A percentile compares a stretch with the other conserved stretches of the same genome.
phyloP scores from a whole-genome alignment of 2,888 invertebrate species.

The Ethmia dodecea region DNA sequence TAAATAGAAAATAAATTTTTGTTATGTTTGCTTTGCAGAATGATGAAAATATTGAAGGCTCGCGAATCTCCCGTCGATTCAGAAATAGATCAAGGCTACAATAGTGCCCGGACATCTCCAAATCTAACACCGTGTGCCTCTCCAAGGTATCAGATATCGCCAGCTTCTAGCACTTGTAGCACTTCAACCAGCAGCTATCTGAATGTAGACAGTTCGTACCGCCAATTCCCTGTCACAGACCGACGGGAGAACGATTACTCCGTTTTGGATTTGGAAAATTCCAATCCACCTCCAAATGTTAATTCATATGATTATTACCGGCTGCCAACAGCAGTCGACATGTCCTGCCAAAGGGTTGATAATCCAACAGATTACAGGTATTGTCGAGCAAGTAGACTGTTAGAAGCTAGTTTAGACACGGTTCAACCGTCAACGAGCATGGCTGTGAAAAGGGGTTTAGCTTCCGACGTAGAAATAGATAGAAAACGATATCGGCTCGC shows the following conservation, averaged over 20 bases:
- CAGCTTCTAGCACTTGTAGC: not conserved
- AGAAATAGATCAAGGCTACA: slow-evolving; percentile 53
- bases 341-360: slow-evolving; percentile 42
- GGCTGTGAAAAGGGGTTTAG: slow-evolving; percentile 58
- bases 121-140: slow-evolving; percentile 53
- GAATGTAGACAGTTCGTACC: slow-evolving; percentile 4
- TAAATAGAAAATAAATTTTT: no score
- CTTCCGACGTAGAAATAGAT: slow-evolving; percentile 47
- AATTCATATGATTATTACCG: slow-evolving; percentile 30
- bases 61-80: slow-evolving; percentile 35
- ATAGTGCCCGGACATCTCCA: slow-evolving; percentile 58
- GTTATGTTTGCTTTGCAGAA: slow-evolving; percentile 34
- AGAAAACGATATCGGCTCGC: slow-evolving; percentile 52
- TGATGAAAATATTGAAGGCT: slow-evolving; percentile 64
- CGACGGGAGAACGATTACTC: not conserved
- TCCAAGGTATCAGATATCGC: slow-evolving; percentile 16
- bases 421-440: slow-evolving; percentile 40
- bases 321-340: slow-evolving; percentile 37
- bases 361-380: slow-evolving; percentile 51
- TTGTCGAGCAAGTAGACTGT: slow-evolving; percentile 47
- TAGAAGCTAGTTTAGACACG: slow-evolving; percentile 50
- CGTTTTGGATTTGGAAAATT: not conserved
- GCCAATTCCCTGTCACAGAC: not conserved
- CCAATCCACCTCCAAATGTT: not conserved
- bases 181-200: not conserved